Percentiles rank a stretch among this genome's conserved stretches.
Conservation (phyloP, 2,797 vertebrate genomes). For the Enteromius paludinosus region DNA sequence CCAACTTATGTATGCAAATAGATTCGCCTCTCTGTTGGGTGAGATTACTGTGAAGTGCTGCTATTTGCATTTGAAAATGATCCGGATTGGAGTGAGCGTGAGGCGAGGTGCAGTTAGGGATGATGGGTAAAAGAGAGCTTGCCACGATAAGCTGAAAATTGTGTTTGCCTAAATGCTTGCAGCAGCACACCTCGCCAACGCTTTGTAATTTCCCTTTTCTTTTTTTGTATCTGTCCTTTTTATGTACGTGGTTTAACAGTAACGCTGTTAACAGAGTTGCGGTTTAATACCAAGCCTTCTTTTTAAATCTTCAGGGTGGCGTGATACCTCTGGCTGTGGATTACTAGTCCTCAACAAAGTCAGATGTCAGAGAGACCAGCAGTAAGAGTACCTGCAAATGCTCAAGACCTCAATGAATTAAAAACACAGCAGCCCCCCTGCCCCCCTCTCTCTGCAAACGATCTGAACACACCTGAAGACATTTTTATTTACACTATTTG, state of each 20-base stretch:
- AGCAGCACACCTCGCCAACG: conserved; percentile 62
- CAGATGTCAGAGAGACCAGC: conserved; percentile 51
- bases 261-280: conserved; percentile 50
- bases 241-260: conserved; percentile 51
- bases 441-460: not conserved
- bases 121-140: conserved; percentile 64
- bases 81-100: conserved; percentile 64
- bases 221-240: conserved; percentile 48
- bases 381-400: conserved; percentile 42
- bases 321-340: conserved; percentile 53
- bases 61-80: conserved; percentile 70
- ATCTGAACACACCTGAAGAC: conserved; percentile 1
- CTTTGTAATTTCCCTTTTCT: conserved; percentile 63
- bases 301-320: conserved; percentile 56
- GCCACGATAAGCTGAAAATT: conserved; percentile 66
- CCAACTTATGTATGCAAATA: conserved; percentile 65
- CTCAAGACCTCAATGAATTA: conserved; percentile 46
- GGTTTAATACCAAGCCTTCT: conserved; percentile 57
- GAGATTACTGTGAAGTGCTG: conserved; percentile 68
- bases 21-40: conserved; percentile 66
- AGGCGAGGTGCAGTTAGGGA: conserved; percentile 64
- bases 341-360: conserved; percentile 57
- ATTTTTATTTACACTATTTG: conserved; percentile 3
- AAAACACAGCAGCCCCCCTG: conserved; percentile 19
- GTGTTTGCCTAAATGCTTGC: conserved; percentile 67